Evolutionary conservation across 2,888 invertebrate genomes (phyloP), one percentile per base, ranked within the genome.

Genomic region (Fragum fragum): DNA sequence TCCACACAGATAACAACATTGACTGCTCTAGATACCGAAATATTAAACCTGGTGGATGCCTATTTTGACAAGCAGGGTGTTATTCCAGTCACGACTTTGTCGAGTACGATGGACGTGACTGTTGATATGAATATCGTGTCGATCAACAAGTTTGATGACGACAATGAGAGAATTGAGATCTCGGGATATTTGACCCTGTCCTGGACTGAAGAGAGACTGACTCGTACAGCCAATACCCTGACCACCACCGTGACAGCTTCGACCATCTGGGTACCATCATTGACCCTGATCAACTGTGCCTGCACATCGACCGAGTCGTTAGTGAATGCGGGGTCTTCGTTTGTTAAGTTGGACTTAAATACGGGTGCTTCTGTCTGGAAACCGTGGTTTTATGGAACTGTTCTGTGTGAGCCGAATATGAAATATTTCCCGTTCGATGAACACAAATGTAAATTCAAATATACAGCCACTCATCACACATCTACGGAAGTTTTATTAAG

Each of bases 381-480:
- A 42, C 71, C 79, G 36, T 66, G 63, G 66, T 47, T 79, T 18
- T 63, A 74, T 26, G 52, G 53, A 39, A 71, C 53, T 5, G 74
- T 79, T 26, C 6, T 32, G 9, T 79, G 79, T 63, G 61, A 59
- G 6, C 57, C 71, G 28, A 70, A 42, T n/a, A 71, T 71, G 71
- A 70, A 70, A 23, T 71, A 71, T 55, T 79, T 79, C 63, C 79
- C 79, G 11, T 79, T 79, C 39, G 79, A 79, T 29, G 61, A 63
- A 18, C 74, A 70, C 7, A 42, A 39, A 28, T 79, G 79, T 71
- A 26, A 28, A 1, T 18, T 79, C 23, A 47, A 71, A 32, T 47
- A 74, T 61, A 52, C 53, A 1, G 26, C 75, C 11, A 42, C 61
- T n/a, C 53, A 70, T 61, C 59, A 74, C 23, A 68, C 69, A 5